Percentiles rank a stretch among this genome's conserved stretches.
phyloP scores from a whole-genome alignment of 1,140 invertebrate genomes.

The Choristoneura fumiferana region DNA sequence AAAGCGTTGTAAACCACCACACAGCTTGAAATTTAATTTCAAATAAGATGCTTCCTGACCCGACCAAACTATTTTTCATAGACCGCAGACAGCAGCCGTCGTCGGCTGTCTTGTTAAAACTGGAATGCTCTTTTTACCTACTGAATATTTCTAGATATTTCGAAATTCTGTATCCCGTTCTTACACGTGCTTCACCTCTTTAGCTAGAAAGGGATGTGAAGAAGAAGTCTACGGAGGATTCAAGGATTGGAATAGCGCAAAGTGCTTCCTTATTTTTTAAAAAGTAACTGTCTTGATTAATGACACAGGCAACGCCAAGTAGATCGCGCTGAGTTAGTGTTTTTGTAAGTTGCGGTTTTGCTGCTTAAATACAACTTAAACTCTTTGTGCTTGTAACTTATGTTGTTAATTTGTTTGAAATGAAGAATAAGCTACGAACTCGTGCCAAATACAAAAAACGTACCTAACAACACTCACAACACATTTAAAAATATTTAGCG shows the following conservation, averaged over 20 bases:
- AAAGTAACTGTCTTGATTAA: slow-evolving; percentile 7
- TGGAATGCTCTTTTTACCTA: slow-evolving; percentile 5
- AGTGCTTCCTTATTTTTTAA: slow-evolving; percentile 5
- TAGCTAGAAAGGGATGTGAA: no score
- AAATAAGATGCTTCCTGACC: neutral
- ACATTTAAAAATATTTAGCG: no score
- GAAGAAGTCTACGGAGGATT: no score
- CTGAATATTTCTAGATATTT: neutral
- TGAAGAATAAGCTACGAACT: no score
- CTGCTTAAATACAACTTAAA: no score
- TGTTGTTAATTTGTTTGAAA: no score
- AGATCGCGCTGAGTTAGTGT: neutral
- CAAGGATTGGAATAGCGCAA: neutral
- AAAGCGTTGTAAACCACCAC: no score
- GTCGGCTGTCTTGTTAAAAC: slow-evolving; percentile 15
- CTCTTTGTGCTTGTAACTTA: no score
- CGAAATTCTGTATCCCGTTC: neutral
- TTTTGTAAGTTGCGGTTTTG: no score
- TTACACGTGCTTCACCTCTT: neutral
- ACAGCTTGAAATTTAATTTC: no score
- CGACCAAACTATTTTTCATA: neutral
- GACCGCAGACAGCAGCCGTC: neutral
- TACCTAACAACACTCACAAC: no score
- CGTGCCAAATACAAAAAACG: no score
- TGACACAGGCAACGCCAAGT: slow-evolving; percentile 4